A percentile compares a stretch with the other conserved stretches of the same genome.
Conservation (phyloP, 2,888 invertebrate species). For the Eupelmus urozonus region DNA sequence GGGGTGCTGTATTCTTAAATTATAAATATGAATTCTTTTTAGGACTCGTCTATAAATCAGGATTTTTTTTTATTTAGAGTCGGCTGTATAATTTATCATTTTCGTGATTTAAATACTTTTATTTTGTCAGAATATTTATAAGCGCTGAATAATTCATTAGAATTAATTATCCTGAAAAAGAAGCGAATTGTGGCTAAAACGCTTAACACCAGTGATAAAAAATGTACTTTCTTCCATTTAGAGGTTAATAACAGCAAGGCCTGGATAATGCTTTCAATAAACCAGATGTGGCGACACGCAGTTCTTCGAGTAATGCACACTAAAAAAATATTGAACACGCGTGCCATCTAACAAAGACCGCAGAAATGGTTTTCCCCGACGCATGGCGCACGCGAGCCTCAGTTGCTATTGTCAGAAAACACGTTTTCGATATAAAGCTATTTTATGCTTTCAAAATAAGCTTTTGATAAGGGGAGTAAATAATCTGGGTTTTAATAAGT, state of each 20-base stretch:
- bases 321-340: slow-evolving; percentile 12
- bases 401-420: background rate
- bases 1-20: no score
- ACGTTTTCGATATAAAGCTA: slow-evolving; percentile 12
- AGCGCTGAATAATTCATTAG: no score
- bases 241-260: background rate
- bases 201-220: background rate
- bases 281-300: background rate
- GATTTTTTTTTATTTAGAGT: no score
- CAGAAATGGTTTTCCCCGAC: slow-evolving; percentile 10
- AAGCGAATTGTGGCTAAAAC: no score
- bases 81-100: no score
- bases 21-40: no score
- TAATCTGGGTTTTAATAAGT: no score
- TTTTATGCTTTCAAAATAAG: slow-evolving; percentile 9
- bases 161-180: no score
- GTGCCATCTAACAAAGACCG: background rate
- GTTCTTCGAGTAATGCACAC: background rate
- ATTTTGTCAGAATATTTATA: no score
- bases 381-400: background rate
- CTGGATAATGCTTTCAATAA: background rate
- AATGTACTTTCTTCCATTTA: background rate
- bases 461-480: no score
- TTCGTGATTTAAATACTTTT: no score
- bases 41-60: no score